Evolutionary conservation across 1,140 invertebrate genomes (phyloP), one percentile per base, ranked within the genome.

Genomic region (Atopsyche davidsoni): DNA sequence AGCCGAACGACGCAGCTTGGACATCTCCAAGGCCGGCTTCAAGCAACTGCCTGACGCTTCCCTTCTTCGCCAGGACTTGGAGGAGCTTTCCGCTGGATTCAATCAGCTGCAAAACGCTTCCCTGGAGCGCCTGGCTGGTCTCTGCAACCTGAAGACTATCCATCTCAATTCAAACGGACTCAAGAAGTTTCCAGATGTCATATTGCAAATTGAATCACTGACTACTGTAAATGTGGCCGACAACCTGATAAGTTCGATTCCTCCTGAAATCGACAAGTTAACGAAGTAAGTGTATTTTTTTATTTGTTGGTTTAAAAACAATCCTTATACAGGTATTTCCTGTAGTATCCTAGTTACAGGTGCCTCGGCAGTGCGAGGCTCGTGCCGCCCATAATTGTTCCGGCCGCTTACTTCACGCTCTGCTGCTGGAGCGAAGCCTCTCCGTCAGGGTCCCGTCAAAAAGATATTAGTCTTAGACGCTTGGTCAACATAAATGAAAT

Each of bases 221-320:
- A 78, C 75, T n/a, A 73, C 75, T 31, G 72, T 87, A 36, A 80
- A 87, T 64, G 64, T 87, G n/a, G 81, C 82, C 23, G 78, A 83
- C 62, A 87, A 87, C 60, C 73, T 73, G 53, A 76, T 87, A 28
- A 62, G 72, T 39, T 69, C 75, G 43, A 59, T 86, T 40, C 81
- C 83, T 1, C 62, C 73, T 18, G 79, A 79, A 60, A 80, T 86
- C 58, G 70, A 67, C 55, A 70, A 70, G 40, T 69, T 86, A 36
- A 65, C 72, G 59, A 79, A 80, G 84, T 86, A 70, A 79, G 81
- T 77, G 55, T 7, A 28, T n/a, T 7, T 28, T 28, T 28, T 34
- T 16, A 9, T 18, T 32, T 46, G 42, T 36, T 48, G 41, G 34
- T 34, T 38, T 52, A 32, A 11, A 32, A 44, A n/a, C n/a, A n/a